A percentile compares a stretch with the other conserved stretches of the same genome.
Evolutionary conservation across 2,797 vertebrate species (phyloP).

Genomic region (Mormyrops attenuatus): DNA sequence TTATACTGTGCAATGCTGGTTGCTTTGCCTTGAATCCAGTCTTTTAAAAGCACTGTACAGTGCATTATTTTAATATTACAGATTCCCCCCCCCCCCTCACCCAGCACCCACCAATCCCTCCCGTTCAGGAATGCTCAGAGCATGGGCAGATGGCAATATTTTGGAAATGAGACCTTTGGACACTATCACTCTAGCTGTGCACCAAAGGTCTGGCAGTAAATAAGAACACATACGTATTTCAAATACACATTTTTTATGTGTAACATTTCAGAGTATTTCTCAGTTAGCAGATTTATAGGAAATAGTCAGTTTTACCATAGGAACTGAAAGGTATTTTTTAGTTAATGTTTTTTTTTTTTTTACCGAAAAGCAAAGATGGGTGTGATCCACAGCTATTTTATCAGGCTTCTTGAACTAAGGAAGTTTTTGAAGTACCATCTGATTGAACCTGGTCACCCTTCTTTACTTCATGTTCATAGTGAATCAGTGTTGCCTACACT

Average conservation of each 20-base stretch:
- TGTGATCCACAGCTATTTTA: conserved; percentile 61
- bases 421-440: conserved; percentile 29
- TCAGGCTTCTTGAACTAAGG: conserved; percentile 50
- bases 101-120: conserved; percentile 18
- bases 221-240: conserved; percentile 56
- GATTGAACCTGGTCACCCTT: conserved; percentile 8
- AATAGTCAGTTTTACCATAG: conserved; percentile 60
- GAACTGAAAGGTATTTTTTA: conserved; percentile 54
- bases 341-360: conserved; percentile 46
- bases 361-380: conserved; percentile 69
- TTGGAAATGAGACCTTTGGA: conserved; percentile 45
- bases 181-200: conserved; percentile 33
- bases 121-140: conserved; percentile 51
- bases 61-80: conserved; percentile 44
- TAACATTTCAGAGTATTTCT: conserved; percentile 56
- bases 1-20: conserved; percentile 70
- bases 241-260: conserved; percentile 59
- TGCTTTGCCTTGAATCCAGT: conserved; percentile 60
- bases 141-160: conserved; percentile 61
- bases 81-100: conserved; percentile 36
- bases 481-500: conserved; percentile 41
- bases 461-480: conserved; percentile 5
- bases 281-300: conserved; percentile 55
- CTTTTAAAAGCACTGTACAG: conserved; percentile 50
- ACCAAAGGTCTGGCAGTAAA: conserved; percentile 56